Evolutionary conservation across 2,113 vertebrate genomes (phyloP).

Genomic region (Siniperca knerii): DNA sequence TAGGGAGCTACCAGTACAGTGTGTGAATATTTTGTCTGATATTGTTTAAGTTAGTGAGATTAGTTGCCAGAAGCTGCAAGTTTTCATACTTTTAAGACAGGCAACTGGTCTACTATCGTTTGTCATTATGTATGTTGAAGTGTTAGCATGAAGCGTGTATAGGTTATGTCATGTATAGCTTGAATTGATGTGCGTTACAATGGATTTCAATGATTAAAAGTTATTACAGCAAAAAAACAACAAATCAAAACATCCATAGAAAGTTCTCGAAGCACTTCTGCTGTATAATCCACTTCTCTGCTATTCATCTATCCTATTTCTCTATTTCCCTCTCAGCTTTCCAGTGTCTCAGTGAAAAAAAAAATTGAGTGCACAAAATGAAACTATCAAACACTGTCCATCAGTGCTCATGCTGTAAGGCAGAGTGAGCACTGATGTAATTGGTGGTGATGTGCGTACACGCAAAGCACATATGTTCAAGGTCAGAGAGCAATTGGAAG

Average conservation of each 20-base stretch:
- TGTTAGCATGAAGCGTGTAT: background rate
- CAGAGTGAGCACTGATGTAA: constrained; percentile 57
- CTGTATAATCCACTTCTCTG: background rate
- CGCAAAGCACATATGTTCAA: constrained; percentile 65
- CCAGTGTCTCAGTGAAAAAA: background rate
- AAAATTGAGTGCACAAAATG: constrained; percentile 6
- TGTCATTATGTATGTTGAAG: background rate
- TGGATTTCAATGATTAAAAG: background rate
- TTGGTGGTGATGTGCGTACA: constrained; percentile 58
- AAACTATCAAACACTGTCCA: constrained; percentile 33
- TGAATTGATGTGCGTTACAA: background rate
- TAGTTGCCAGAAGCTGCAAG: background rate
- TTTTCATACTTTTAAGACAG: background rate
- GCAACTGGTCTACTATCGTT: background rate
- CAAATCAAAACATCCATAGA: background rate
- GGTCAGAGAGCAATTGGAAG: constrained; percentile 57
- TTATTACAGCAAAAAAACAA: background rate
- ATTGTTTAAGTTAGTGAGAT: background rate
- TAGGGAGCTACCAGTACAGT: background rate
- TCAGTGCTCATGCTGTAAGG: background rate
- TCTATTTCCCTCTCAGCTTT: background rate
- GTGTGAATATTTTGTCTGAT: background rate
- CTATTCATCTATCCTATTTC: background rate
- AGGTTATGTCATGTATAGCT: background rate
- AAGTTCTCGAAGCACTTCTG: background rate